Conservation (phyloP, 2,888 invertebrate species). For the Liopterus haemorrhoidalis region DNA sequence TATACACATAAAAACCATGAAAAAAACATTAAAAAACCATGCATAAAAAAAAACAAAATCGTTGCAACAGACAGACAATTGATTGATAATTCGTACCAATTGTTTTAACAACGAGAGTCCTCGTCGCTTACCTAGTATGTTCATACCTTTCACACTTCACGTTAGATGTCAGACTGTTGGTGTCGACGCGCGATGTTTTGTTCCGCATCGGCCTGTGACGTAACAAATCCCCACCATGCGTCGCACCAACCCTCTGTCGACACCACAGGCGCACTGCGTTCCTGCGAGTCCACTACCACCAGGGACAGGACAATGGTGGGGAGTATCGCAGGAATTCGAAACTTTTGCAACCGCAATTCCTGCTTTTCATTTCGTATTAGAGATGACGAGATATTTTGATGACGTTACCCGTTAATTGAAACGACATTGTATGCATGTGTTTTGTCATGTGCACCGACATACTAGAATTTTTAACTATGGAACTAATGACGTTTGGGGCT, state of each 20-base stretch:
- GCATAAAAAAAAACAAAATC: too few species aligned
- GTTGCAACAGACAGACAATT: too few species aligned
- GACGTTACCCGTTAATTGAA: conserved; percentile 14
- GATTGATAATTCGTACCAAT: conserved; percentile 24
- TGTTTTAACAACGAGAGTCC: conserved; percentile 17
- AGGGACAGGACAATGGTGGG: conserved; percentile 14
- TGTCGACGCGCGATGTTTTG: conserved; percentile 43
- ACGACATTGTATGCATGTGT: neutral
- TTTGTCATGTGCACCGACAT: too few species aligned
- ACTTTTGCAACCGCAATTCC: conserved; percentile 16
- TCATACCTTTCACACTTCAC: conserved; percentile 47
- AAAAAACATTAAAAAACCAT: too few species aligned
- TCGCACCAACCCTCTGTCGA: conserved; percentile 7
- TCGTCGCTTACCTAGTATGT: conserved; percentile 47
- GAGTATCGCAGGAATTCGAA: conserved; percentile 12
- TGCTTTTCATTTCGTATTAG: conserved; percentile 16
- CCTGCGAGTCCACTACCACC: conserved; percentile 22
- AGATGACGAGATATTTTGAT: conserved; percentile 14
- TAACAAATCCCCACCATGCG: conserved; percentile 39
- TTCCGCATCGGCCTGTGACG: conserved; percentile 47
- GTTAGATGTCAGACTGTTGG: conserved; percentile 47
- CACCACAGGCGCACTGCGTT: conserved; percentile 1
- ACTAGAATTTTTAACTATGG: too few species aligned
- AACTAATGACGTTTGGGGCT: too few species aligned
- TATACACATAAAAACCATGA: too few species aligned